These are phyloP conservation scores for Myrmecobius fasciatus DNA, from an alignment of 2,113 vertebrate genomes.

Conservation along the genomic window DNA sequence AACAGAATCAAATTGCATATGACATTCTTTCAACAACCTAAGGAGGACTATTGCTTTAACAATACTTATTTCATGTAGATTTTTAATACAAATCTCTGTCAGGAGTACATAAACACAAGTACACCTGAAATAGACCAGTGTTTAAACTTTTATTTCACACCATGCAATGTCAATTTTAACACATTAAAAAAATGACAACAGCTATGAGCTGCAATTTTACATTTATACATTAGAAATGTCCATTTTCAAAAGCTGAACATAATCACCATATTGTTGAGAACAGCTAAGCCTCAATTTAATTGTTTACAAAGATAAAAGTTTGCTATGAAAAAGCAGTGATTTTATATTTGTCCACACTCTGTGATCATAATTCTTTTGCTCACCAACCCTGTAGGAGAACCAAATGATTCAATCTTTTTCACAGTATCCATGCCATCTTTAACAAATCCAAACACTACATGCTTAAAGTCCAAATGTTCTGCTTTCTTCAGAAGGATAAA, in stretches of 20 bases:
- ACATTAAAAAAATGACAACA: constrained; percentile 82
- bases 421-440: constrained; percentile 93
- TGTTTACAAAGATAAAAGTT: constrained; percentile 74
- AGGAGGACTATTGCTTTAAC: constrained; percentile 82
- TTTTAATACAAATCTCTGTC: constrained; percentile 85
- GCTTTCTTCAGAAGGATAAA: constrained; percentile 96
- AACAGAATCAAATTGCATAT: constrained; percentile 73
- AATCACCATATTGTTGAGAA: constrained; percentile 81
- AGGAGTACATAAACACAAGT: constrained; percentile 88
- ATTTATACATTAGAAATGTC: constrained; percentile 88
- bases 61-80: constrained; percentile 85
- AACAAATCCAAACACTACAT: constrained; percentile 95
- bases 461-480: constrained; percentile 95
- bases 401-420: constrained; percentile 90
- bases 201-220: constrained; percentile 86
- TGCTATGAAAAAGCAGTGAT: constrained; percentile 74
- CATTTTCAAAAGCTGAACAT: constrained; percentile 85
- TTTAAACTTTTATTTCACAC: constrained; percentile 86
- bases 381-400: constrained; percentile 88
- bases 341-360: constrained; percentile 92
- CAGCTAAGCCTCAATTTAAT: constrained; percentile 79
- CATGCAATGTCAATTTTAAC: constrained; percentile 87
- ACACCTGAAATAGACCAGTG: constrained; percentile 87
- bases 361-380: constrained; percentile 88
- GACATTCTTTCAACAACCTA: constrained; percentile 67